Evolutionary conservation across 92 coral and sea anemone species (phyloP).

Genomic region (Scolanthus callimorphus): DNA sequence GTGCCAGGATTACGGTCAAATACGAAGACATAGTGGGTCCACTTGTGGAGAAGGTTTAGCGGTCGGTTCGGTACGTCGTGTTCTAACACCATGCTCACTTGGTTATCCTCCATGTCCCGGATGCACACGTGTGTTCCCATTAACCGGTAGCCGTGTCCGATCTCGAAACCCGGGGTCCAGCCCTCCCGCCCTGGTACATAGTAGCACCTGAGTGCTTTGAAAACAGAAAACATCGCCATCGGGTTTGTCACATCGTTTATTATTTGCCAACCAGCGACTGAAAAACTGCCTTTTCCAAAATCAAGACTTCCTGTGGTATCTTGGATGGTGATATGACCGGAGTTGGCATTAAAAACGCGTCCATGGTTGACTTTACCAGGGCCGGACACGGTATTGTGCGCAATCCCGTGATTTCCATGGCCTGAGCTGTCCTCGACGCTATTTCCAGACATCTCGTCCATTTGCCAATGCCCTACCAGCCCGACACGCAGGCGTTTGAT

Average conservation of each 20-base stretch:
- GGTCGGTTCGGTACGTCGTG: slow-evolving; percentile 50
- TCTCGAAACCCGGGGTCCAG: slow-evolving; percentile 66
- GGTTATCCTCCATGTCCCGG: slow-evolving; percentile 54
- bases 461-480: slow-evolving; percentile 69
- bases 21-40: slow-evolving; percentile 52
- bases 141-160: slow-evolving; percentile 47
- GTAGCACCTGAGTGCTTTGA: slow-evolving; percentile 59
- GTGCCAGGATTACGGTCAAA: slow-evolving; percentile 54
- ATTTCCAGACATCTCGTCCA: slow-evolving; percentile 75
- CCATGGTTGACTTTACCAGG: slow-evolving; percentile 67
- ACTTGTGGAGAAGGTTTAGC: slow-evolving; percentile 27
- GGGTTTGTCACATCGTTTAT: slow-evolving; percentile 58
- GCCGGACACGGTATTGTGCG: slow-evolving; percentile 34
- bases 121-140: slow-evolving; percentile 49
- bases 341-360: slow-evolving; percentile 48
- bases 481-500: slow-evolving; percentile 33
- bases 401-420: slow-evolving; percentile 56
- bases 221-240: slow-evolving; percentile 61
- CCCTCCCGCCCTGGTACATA: slow-evolving; percentile 22
- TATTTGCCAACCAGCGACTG: slow-evolving; percentile 64
- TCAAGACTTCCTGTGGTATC: slow-evolving; percentile 30
- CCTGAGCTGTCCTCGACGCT: slow-evolving; percentile 73
- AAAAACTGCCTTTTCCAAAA: slow-evolving; percentile 54
- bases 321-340: slow-evolving; percentile 36
- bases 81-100: neutral